Evolutionary conservation across 2,888 invertebrate genomes (phyloP).

Genomic region (Pantelozetes paolii): DNA sequence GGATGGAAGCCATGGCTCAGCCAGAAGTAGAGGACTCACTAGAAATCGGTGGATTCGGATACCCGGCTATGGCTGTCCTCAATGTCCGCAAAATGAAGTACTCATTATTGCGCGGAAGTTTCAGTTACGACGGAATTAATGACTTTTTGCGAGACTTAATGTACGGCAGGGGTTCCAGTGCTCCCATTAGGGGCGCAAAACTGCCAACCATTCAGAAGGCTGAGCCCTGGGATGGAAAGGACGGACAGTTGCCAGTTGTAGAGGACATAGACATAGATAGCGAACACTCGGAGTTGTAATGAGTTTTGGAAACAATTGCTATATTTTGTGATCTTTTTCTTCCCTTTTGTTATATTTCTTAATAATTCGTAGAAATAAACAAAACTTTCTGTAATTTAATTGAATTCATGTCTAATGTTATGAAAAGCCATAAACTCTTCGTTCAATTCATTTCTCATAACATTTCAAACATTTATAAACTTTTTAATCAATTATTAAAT

Average conservation of each 20-base stretch:
- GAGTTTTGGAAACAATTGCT: background rate
- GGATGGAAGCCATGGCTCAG: conserved; percentile 89
- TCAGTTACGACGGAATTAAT: conserved; percentile 87
- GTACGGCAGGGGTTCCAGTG: conserved; percentile 86
- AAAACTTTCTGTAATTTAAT: too few relatives aligned
- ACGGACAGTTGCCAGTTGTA: conserved; percentile 56
- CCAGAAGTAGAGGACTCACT: conserved; percentile 71
- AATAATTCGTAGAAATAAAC: background rate
- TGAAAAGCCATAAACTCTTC: too few relatives aligned
- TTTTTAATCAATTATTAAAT: too few relatives aligned
- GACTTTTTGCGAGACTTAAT: conserved; percentile 80
- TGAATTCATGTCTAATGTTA: too few relatives aligned
- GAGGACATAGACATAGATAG: conserved; percentile 12
- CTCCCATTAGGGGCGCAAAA: conserved; percentile 74
- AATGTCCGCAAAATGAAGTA: conserved; percentile 96
- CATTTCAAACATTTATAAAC: too few relatives aligned
- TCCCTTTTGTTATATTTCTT: conserved; percentile 16
- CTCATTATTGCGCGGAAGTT: conserved; percentile 84
- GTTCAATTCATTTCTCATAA: too few relatives aligned
- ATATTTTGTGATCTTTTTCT: conserved; percentile 17
- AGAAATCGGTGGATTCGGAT: conserved; percentile 96
- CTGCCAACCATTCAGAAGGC: conserved; percentile 67
- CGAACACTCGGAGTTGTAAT: conserved; percentile 16
- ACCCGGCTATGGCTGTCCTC: conserved; percentile 95
- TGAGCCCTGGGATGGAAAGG: conserved; percentile 90